These are phyloP conservation scores for Apostichopus japonicus DNA, from an alignment of 35 echinoderm and acorn worm genomes.

Conservation along the genomic window DNA sequence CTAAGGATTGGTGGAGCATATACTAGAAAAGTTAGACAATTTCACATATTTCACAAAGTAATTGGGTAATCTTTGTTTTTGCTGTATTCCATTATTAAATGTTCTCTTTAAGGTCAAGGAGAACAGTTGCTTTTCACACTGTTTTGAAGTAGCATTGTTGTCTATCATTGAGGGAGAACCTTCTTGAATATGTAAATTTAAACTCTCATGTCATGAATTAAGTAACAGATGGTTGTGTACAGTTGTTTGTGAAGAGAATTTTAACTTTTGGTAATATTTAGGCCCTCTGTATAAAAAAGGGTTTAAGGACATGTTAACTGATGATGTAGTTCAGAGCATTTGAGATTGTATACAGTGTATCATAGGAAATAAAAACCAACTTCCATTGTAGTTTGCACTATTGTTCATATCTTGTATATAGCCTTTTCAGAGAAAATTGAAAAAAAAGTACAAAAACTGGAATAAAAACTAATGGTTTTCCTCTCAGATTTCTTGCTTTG, in stretches of 20 bases:
- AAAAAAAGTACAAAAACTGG: slow-evolving; percentile 47
- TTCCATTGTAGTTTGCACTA: slow-evolving; percentile 64
- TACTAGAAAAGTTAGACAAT: not conserved
- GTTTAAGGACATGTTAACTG: slow-evolving; percentile 8
- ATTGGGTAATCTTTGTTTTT: not conserved
- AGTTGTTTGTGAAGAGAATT: slow-evolving; percentile 33
- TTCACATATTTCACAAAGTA: not conserved
- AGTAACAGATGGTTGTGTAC: slow-evolving; percentile 15
- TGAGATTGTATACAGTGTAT: slow-evolving; percentile 58
- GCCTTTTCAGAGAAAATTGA: slow-evolving; percentile 59
- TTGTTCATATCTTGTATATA: slow-evolving; percentile 63
- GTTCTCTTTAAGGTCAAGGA: not conserved
- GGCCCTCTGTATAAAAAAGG: slow-evolving; percentile 29
- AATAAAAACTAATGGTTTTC: slow-evolving; percentile 16
- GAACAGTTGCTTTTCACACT: not conserved
- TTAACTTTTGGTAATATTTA: slow-evolving; percentile 19
- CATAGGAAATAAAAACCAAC: slow-evolving; percentile 55
- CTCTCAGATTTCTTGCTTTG: too few relatives aligned
- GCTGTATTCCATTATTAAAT: not conserved
- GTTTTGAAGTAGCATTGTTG: too few relatives aligned
- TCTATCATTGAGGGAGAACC: too few relatives aligned
- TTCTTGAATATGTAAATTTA: too few relatives aligned
- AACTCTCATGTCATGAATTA: too few relatives aligned
- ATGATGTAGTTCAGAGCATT: slow-evolving; percentile 44
- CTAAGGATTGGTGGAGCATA: not conserved